Percentiles rank a stretch among this genome's conserved stretches.
Conservation (phyloP, 2,113 vertebrate species). For the Bos indicus region DNA sequence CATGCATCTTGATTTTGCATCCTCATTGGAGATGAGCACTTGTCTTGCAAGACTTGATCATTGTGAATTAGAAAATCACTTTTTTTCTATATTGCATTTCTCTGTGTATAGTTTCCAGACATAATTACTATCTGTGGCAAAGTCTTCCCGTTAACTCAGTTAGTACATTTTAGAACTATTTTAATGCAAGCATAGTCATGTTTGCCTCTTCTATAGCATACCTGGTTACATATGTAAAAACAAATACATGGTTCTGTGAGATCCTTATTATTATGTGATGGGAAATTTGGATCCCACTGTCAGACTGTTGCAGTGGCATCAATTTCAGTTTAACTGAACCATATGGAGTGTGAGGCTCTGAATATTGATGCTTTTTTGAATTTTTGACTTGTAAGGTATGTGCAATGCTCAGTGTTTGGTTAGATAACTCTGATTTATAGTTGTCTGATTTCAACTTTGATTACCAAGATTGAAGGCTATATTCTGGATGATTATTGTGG, state of each 20-base stretch:
- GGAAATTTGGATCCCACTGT: background rate
- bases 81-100: background rate
- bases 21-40: background rate
- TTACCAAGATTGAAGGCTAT: background rate
- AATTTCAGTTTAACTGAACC: background rate
- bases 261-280: background rate
- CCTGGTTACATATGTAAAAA: background rate
- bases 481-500: background rate
- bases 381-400: background rate
- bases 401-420: background rate
- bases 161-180: background rate
- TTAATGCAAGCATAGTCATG: background rate
- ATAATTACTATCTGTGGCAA: background rate
- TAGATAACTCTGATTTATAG: background rate
- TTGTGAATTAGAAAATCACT: background rate
- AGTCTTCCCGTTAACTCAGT: background rate
- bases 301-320: too few relatives aligned
- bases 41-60: background rate
- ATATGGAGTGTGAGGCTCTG: rapidly evolving
- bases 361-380: background rate
- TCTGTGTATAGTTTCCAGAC: background rate
- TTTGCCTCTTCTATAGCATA: background rate
- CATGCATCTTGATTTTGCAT: background rate
- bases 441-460: background rate
- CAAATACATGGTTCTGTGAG: background rate